Base-by-base conservation (phyloP, 1,140 invertebrate genomes). In the Colletes latitarsis region DNA sequence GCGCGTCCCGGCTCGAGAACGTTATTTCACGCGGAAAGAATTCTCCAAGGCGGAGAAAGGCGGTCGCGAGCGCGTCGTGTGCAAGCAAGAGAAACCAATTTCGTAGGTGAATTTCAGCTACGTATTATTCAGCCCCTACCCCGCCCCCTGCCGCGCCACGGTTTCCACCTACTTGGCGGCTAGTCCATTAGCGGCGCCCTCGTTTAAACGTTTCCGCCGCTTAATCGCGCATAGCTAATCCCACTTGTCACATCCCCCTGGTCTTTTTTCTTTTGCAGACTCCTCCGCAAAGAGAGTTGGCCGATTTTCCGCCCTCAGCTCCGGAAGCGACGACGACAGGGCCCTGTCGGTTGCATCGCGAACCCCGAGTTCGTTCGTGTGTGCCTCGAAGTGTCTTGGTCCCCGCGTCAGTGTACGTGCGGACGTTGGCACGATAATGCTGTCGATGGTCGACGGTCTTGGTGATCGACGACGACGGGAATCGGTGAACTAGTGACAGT, bases 171-270 rank as follows among this genome's bases (percentile, higher is more conserved):
- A 80, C 86, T 86, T 72, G 60, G 73, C 74, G 75, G 80, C 49
- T 72, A 80, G 88, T 90, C 82, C 88, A 88, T 89, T 91, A 89
- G 84, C 85, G 82, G 78, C 85, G 84, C 81, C 78, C 81, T 69
- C 83, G 83, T 79, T 90, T 85, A 87, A 90, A 87, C 85, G 83
- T 88, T 90, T 89, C 87, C 89, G 89, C 63, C 82, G 67, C 82
- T 88, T 89, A 89, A 90, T 90, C 86, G 84, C 79, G 83, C 87
- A 88, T 87, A 87, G 80, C 88, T 89, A 89, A 90, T 90, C 86
- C 81, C 76, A 73, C 86, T 88, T 77, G 72, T 89, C 84, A 85
- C 83, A 62, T 84, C 77, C 68, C 57, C 17, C 70, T 39, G 55
- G 10, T 74, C 72, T 85, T 84, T 82, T 87, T 82, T 85, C 70